Base-by-base conservation (phyloP, 2,113 vertebrate species). In the Recurvirostra avosetta region DNA sequence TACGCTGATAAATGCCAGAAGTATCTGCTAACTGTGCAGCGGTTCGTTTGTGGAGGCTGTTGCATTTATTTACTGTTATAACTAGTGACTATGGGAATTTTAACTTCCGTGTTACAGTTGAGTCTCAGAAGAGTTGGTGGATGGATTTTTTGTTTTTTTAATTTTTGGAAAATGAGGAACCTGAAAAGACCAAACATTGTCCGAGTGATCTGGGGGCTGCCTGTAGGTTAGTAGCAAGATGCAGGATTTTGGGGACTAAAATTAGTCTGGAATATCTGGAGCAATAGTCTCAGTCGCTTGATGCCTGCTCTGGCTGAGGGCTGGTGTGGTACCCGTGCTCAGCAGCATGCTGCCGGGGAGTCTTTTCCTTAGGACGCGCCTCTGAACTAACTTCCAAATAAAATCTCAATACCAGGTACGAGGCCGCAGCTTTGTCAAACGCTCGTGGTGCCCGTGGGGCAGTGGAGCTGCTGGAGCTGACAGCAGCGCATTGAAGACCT, bases 21-120 rank as follows among this genome's bases (percentile, higher is more conserved):
- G n/a, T 3, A 8, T 3, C 55, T 15, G 0, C 16, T 12, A 22
- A 18, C 50, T 6, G 30, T 4, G 0, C n/a, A 3, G 21, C 0
- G 18, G 5, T 6, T 49, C 4, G 2, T 32, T 55, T 41, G 25
- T n/a, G 88, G 10, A 7, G 23, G 80, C 43, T 63, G 11, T 23
- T 40, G 10, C 23, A 23, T 70, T 73, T 67, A 11, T 86, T 79
- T 67, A 3, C 85, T 29, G 7, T 18, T 41, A 4, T 2, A 27
- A 2, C 15, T 38, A 6, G 58, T 23, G 47, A 34, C 85, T 40
- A 2, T 30, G 77, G 77, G 63, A 65, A 17, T n/a, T 65, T 79
- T 41, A 11, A 32, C 26, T 80, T 53, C 68, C 15, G 0, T 18
- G 2, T 40, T 17, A 3, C 0, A 2, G 8, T 0, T 58, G 55